phyloP scores from a whole-genome alignment of 2,113 vertebrate genomes.

The Willisornis vidua region DNA sequence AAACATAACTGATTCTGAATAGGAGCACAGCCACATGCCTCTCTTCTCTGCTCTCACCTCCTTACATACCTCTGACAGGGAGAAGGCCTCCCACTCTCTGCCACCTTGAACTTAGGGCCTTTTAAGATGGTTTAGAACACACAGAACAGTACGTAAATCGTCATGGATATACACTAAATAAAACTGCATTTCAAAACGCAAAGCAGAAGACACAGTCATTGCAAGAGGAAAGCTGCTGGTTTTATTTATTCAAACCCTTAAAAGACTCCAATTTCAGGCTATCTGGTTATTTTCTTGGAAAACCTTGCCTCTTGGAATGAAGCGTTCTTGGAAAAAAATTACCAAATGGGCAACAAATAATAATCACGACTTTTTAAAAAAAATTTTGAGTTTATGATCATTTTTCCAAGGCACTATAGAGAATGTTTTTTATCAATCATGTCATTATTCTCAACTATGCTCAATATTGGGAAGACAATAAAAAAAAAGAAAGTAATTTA shows the following conservation, averaged over 20 bases:
- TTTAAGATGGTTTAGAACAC: neutral
- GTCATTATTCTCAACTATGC: neutral
- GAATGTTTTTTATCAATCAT: neutral
- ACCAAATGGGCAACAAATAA: neutral
- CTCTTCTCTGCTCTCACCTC: neutral
- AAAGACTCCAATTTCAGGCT: neutral
- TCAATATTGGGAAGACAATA: neutral
- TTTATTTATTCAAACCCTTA: neutral
- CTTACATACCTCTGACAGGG: neutral
- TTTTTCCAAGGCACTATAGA: neutral
- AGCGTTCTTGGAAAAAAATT: neutral
- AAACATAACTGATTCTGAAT: neutral
- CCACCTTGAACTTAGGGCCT: neutral
- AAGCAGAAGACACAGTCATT: neutral
- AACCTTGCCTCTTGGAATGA: neutral
- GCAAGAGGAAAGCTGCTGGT: neutral
- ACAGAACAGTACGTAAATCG: neutral
- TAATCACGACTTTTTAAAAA: neutral
- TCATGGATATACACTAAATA: neutral
- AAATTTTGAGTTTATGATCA: neutral
- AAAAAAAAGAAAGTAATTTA: neutral
- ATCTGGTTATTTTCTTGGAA: neutral
- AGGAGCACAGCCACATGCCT: neutral
- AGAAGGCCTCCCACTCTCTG: neutral
- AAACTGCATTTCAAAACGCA: accelerated